Conservation (phyloP, 2,888 invertebrate species). For the Phlogophora meticulosa region DNA sequence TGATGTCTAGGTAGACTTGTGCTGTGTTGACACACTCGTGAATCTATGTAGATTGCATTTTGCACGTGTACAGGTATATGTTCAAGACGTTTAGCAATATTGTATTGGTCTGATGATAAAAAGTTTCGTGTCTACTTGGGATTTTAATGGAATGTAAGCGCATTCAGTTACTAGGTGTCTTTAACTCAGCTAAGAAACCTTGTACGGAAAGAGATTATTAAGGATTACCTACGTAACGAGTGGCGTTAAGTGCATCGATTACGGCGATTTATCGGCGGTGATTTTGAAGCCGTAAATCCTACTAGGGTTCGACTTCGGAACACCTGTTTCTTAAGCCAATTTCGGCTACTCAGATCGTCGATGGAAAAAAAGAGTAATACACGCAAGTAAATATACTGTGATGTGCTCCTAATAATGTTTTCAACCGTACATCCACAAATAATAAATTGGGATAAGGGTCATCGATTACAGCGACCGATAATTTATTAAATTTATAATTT, state of each 20-base stretch:
- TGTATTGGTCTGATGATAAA: conserved; percentile 7
- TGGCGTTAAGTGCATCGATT: conserved; percentile 6
- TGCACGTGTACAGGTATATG: not conserved
- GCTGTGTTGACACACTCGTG: not conserved
- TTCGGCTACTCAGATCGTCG: not conserved
- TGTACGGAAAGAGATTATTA: conserved; percentile 11
- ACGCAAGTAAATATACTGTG: not conserved
- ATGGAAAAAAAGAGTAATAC: not conserved
- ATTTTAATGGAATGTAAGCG: conserved; percentile 6
- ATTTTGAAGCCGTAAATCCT: conserved; percentile 37
- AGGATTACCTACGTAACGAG: conserved; percentile 36
- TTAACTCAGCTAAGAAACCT: conserved; percentile 6
- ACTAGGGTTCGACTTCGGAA: conserved; percentile 26
- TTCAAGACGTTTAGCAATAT: not conserved
- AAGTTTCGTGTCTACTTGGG: conserved; percentile 20
- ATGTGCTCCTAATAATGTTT: not conserved
- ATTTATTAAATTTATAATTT: no score
- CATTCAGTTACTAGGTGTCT: conserved; percentile 14
- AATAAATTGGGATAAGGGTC: no score
- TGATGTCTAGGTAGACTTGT: not conserved
- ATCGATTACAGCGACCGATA: no score
- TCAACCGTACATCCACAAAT: no score
- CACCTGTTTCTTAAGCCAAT: conserved; percentile 13
- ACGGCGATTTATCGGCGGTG: conserved; percentile 14
- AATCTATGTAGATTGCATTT: conserved; percentile 1